Percentiles rank a stretch among this genome's conserved stretches.
Evolutionary conservation across 2,113 vertebrate species (phyloP).

Genomic region (Malaclemys terrapin): DNA sequence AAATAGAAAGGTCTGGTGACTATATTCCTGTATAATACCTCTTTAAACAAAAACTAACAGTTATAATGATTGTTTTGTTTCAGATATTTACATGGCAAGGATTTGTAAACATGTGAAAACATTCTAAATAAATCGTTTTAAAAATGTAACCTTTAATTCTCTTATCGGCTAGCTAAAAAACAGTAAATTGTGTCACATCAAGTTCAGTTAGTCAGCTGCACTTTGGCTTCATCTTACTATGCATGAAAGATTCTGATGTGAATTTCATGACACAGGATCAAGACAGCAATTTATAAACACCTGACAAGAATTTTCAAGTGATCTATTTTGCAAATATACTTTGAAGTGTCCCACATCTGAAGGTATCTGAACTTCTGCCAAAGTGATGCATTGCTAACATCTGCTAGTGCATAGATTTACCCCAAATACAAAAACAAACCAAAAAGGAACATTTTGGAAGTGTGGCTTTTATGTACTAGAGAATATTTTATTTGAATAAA

Average conservation of each 20-base stretch:
- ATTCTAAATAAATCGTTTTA: neutral
- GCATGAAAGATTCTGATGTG: neutral
- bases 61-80: neutral
- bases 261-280: neutral
- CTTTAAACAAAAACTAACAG: neutral
- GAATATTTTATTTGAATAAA: neutral
- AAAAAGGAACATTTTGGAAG: neutral
- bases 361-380: neutral
- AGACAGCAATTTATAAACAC: neutral
- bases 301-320: neutral
- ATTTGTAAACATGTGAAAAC: neutral
- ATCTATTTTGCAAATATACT: neutral
- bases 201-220: slow-evolving; percentile 9
- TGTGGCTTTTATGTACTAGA: neutral
- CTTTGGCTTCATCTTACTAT: neutral
- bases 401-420: neutral
- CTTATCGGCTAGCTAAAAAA: neutral
- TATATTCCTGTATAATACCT: neutral
- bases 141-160: neutral
- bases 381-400: neutral
- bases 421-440: neutral
- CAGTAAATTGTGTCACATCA: neutral
- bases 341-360: neutral
- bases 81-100: neutral
- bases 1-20: neutral